phyloP scores from a whole-genome alignment of 2,797 vertebrate species.

The Phylloscopus collybita region DNA sequence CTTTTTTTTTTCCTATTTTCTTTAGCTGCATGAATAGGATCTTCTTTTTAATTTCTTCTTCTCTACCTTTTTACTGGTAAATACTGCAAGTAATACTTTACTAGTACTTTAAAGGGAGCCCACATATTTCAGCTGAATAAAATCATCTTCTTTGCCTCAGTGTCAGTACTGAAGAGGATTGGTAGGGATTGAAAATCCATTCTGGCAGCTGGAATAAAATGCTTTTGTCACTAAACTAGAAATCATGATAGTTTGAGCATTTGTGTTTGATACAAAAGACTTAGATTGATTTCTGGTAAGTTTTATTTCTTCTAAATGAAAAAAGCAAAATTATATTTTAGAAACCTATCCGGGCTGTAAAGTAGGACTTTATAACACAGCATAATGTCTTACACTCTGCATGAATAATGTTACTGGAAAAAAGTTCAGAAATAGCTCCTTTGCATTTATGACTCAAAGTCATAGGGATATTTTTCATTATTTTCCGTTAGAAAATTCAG shows the following conservation, averaged over 20 bases:
- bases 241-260: not conserved
- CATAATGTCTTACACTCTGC: not conserved
- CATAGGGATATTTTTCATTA: not conserved
- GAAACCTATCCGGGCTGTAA: not conserved
- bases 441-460: not conserved
- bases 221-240: not conserved
- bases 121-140: not conserved
- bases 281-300: not conserved
- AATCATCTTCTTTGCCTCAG: not conserved
- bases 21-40: not conserved
- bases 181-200: not conserved
- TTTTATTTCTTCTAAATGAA: not conserved
- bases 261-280: not conserved
- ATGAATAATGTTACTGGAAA: not conserved
- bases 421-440: not conserved
- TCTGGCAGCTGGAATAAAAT: not conserved
- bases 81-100: not conserved
- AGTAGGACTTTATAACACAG: not conserved
- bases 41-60: not conserved
- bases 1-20: fast-evolving
- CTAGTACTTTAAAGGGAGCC: not conserved
- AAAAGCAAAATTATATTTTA: not conserved
- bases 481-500: not conserved
- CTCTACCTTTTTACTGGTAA: not conserved
- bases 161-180: not conserved